phyloP scores from a whole-genome alignment of 2,888 invertebrate genomes.

The Eupsilia transversa region DNA sequence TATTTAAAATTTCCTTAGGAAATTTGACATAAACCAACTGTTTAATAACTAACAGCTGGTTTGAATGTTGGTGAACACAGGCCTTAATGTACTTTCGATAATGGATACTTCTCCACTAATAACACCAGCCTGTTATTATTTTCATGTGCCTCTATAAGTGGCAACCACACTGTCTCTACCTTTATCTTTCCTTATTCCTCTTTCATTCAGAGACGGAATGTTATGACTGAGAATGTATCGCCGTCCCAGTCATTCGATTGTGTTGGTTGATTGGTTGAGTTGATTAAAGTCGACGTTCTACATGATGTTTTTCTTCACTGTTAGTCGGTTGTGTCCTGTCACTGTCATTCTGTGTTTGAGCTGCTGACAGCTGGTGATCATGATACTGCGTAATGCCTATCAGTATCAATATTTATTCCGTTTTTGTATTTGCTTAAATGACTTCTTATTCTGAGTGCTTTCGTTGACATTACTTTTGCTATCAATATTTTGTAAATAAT shows the following conservation, averaged over 20 bases:
- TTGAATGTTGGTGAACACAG: no score
- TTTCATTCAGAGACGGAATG: not conserved
- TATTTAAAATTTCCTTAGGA: no score
- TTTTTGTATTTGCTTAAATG: not conserved
- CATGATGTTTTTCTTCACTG: not conserved
- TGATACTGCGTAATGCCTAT: not conserved
- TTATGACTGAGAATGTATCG: not conserved
- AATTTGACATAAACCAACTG: no score
- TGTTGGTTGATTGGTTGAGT: not conserved
- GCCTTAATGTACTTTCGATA: not conserved
- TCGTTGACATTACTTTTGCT: slow-evolving; percentile 6
- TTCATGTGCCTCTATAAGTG: not conserved
- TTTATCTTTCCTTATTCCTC: not conserved
- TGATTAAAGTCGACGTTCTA: not conserved
- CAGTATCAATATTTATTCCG: slow-evolving; percentile 9
- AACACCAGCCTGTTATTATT: not conserved
- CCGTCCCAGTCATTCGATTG: not conserved
- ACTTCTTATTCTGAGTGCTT: not conserved
- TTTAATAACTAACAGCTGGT: no score
- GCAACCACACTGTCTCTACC: not conserved
- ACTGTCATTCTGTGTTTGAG: not conserved
- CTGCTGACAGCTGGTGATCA: not conserved
- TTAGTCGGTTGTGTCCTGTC: not conserved
- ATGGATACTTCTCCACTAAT: not conserved
- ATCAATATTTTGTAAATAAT: slow-evolving; percentile 20